These are phyloP conservation scores for Clivina fossor DNA, from an alignment of 2,888 invertebrate genomes.

Conservation along the genomic window DNA sequence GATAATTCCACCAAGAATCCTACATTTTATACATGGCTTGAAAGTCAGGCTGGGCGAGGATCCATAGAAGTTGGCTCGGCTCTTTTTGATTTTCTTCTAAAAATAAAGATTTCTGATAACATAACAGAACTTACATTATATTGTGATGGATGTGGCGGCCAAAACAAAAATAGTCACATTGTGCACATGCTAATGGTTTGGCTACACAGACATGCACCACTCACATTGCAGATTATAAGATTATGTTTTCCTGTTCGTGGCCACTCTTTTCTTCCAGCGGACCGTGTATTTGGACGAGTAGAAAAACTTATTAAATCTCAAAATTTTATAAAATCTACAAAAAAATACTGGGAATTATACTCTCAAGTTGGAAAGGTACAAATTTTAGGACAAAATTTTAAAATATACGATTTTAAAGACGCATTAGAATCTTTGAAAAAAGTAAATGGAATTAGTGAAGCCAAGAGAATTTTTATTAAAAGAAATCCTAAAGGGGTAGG, in stretches of 20 bases:
- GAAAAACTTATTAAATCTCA: slow-evolving; percentile 6
- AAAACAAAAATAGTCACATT: slow-evolving; percentile 41
- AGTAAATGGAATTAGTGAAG: slow-evolving; percentile 13
- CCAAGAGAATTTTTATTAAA: slow-evolving; percentile 18
- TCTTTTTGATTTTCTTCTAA: slow-evolving; percentile 31
- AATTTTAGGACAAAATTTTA: slow-evolving; percentile 13
- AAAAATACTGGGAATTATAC: slow-evolving; percentile 9
- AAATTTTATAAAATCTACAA: neutral
- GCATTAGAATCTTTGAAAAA: slow-evolving; percentile 4
- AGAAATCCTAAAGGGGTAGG: slow-evolving; percentile 13
- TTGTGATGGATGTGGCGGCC: slow-evolving; percentile 42
- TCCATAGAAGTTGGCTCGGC: slow-evolving; percentile 40
- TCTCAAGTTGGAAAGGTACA: slow-evolving; percentile 12
- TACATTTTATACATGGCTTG: slow-evolving; percentile 40
- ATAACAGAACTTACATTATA: slow-evolving; percentile 35
- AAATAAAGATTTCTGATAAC: slow-evolving; percentile 2
- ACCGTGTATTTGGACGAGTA: slow-evolving; percentile 12
- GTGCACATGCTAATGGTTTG: slow-evolving; percentile 39
- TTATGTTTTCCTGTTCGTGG: slow-evolving; percentile 28
- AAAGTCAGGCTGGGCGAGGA: slow-evolving; percentile 37
- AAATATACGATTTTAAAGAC: slow-evolving; percentile 18
- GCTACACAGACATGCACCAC: slow-evolving; percentile 38
- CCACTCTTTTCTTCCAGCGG: slow-evolving; percentile 14
- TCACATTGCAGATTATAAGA: slow-evolving; percentile 36
- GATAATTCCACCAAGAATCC: slow-evolving; percentile 38